phyloP scores from a whole-genome alignment of 1,140 invertebrate genomes.

The Tetramorium parvispinum region DNA sequence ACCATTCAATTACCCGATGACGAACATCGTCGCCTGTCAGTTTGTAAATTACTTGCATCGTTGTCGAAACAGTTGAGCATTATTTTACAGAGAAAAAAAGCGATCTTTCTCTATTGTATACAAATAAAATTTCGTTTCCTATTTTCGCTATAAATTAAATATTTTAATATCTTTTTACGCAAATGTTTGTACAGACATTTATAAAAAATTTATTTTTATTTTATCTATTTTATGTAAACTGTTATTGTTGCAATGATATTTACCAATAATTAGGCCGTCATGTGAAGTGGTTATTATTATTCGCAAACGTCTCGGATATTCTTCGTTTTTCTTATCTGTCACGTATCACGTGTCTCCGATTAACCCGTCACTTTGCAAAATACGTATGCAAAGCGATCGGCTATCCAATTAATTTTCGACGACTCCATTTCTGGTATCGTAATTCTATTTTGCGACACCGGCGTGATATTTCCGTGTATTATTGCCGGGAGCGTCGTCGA shows the following conservation, averaged over 20 bases:
- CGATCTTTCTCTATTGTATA: neutral
- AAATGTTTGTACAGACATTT: neutral
- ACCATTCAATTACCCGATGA: slow-evolving; percentile 81
- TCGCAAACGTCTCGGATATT: slow-evolving; percentile 28
- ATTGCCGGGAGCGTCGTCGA: slow-evolving; percentile 20
- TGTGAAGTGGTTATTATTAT: slow-evolving; percentile 6
- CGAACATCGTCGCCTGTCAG: slow-evolving; percentile 63
- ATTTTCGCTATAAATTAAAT: neutral
- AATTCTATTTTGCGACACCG: slow-evolving; percentile 64
- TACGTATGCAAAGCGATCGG: slow-evolving; percentile 58
- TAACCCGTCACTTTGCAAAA: slow-evolving; percentile 38
- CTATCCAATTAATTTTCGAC: slow-evolving; percentile 47
- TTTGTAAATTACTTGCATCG: slow-evolving; percentile 50
- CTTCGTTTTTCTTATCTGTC: slow-evolving; percentile 38
- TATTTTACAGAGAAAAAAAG: neutral
- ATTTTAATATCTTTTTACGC: neutral
- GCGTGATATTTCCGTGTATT: slow-evolving; percentile 67
- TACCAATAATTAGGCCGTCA: neutral
- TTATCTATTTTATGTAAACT: neutral
- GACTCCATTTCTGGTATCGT: slow-evolving; percentile 64
- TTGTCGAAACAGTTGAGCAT: neutral
- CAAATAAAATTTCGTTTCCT: neutral
- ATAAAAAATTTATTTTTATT: neutral
- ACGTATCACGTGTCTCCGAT: slow-evolving; percentile 46
- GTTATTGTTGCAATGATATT: neutral